Conservation (phyloP, 2,888 invertebrate genomes). For the Drosophila mercatorum region DNA sequence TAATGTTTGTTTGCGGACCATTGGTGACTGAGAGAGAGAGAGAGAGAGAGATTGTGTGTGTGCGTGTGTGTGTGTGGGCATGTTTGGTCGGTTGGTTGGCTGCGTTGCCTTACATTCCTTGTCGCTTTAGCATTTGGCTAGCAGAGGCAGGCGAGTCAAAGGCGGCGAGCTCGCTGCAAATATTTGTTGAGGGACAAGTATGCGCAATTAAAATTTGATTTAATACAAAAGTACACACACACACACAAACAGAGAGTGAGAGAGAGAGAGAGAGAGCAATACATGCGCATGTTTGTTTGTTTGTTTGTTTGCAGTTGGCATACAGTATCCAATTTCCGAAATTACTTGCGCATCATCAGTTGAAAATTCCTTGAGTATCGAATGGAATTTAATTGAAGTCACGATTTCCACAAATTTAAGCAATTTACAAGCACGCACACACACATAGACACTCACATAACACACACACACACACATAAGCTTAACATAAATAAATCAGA, state of each 20-base stretch:
- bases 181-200: constrained; percentile 82
- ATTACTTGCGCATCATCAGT: constrained; percentile 81
- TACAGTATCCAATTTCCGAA: constrained; percentile 82
- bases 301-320: constrained; percentile 65
- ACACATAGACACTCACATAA: background rate
- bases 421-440: constrained; percentile 52
- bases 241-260: constrained; percentile 4
- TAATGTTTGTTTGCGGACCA: constrained; percentile 68
- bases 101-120: constrained; percentile 67
- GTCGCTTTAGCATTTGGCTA: constrained; percentile 68
- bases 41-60: constrained; percentile 4
- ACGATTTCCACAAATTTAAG: constrained; percentile 81
- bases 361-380: constrained; percentile 83
- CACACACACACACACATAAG: constrained; percentile 31
- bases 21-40: constrained; percentile 31
- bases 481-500: constrained; percentile 76
- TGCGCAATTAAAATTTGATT: constrained; percentile 83
- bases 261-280: background rate
- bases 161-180: constrained; percentile 78
- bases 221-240: constrained; percentile 67
- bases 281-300: constrained; percentile 30
- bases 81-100: constrained; percentile 27
- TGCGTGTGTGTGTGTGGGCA: constrained; percentile 3
- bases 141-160: constrained; percentile 66
- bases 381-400: constrained; percentile 85